Percentiles rank a stretch among this genome's conserved stretches.
phyloP scores from a whole-genome alignment of 2,113 vertebrate species.

The Conger conger region DNA sequence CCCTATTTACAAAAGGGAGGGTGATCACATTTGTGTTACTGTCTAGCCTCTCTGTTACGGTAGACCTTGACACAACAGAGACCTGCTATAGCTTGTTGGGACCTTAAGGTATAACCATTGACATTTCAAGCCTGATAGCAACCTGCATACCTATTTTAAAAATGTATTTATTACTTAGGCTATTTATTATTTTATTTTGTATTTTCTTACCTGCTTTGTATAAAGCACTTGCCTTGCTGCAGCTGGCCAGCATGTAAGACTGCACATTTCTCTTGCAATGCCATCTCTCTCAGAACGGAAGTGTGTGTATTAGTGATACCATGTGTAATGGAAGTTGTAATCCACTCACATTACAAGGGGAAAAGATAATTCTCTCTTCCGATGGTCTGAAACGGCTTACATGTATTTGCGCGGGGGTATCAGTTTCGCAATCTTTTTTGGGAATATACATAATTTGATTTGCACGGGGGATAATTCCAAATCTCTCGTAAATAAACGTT shows the following conservation, averaged over 20 bases:
- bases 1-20: too few species aligned
- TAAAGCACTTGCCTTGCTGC: background rate
- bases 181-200: background rate
- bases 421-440: background rate
- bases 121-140: background rate
- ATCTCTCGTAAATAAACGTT: conserved; percentile 31
- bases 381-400: background rate
- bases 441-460: background rate
- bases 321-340: background rate
- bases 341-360: background rate
- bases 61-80: background rate
- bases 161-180: too few species aligned
- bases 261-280: background rate
- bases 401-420: background rate
- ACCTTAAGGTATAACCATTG: background rate
- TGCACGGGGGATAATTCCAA: conserved; percentile 39
- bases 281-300: background rate
- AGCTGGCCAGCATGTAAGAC: background rate
- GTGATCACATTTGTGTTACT: background rate
- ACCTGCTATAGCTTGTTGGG: background rate
- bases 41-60: background rate
- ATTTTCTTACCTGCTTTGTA: background rate
- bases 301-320: background rate
- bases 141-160: background rate
- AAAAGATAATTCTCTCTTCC: conserved; percentile 1